Evolutionary conservation across 2,113 vertebrate species (phyloP).

Genomic region (Sturnira hondurensis): DNA sequence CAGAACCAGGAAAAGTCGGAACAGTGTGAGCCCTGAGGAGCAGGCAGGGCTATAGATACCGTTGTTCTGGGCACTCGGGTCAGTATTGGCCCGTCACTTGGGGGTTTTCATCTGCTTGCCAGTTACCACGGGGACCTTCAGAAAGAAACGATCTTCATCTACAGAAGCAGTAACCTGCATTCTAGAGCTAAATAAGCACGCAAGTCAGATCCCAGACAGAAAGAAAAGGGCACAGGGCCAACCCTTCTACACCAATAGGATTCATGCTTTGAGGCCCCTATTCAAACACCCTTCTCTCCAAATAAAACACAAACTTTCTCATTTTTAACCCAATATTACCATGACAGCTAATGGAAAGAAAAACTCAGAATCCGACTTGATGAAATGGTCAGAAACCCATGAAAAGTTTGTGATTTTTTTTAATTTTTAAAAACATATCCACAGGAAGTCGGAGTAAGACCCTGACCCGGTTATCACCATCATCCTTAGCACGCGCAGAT

Average conservation of each 20-base stretch:
- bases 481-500: not conserved
- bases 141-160: conserved; percentile 10
- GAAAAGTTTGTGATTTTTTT: not conserved
- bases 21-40: not conserved
- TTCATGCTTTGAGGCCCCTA: not conserved
- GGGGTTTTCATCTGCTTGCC: not conserved
- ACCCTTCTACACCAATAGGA: not conserved
- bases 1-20: not conserved
- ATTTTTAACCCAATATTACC: not conserved
- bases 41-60: not conserved
- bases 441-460: not conserved
- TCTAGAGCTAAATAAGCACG: not conserved
- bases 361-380: not conserved
- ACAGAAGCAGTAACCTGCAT: not conserved
- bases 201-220: not conserved
- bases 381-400: not conserved
- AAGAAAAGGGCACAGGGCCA: not conserved
- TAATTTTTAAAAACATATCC: not conserved
- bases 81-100: conserved; percentile 1
- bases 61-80: not conserved
- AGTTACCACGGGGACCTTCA: not conserved
- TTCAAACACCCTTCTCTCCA: not conserved
- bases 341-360: not conserved
- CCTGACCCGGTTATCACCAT: not conserved
- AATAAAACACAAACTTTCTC: not conserved